Conservation (phyloP, 2,888 invertebrate species). For the Pseudeuparius sepicola region DNA sequence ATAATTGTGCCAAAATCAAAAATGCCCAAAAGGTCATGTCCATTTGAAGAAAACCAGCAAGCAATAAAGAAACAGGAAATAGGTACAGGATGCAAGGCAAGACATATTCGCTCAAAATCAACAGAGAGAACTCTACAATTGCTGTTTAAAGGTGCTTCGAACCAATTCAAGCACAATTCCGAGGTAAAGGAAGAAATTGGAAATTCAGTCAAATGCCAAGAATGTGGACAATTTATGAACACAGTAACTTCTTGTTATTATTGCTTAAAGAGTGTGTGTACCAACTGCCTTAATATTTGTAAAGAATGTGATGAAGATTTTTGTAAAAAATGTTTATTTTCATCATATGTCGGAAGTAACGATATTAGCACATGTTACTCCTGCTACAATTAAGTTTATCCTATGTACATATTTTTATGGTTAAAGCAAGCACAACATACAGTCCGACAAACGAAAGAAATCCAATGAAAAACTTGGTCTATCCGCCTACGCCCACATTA, state of each 20-base stretch:
- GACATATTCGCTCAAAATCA: constrained; percentile 1
- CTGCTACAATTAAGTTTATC: background rate
- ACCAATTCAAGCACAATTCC: background rate
- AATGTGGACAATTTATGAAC: too few relatives aligned
- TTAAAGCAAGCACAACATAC: too few relatives aligned
- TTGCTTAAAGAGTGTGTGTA: background rate
- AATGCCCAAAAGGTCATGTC: constrained; percentile 6
- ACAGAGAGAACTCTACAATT: background rate
- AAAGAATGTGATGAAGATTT: background rate
- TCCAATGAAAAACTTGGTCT: too few relatives aligned
- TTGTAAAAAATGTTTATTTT: background rate
- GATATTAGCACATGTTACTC: constrained; percentile 1
- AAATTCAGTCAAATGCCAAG: background rate
- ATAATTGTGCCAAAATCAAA: too few relatives aligned
- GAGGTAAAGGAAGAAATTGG: background rate
- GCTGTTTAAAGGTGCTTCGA: constrained; percentile 1
- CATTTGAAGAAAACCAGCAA: background rate
- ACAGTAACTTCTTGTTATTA: constrained; percentile 2
- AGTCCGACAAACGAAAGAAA: too few relatives aligned
- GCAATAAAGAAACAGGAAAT: constrained; percentile 1
- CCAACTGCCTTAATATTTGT: background rate
- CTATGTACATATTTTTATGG: background rate
- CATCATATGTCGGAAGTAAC: too few relatives aligned
- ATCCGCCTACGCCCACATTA: too few relatives aligned
- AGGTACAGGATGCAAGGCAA: background rate